Percentiles rank a stretch among this genome's conserved stretches.
These are phyloP conservation scores for Nylanderia fulva DNA, from an alignment of 1,140 invertebrate species.

Conservation along the genomic window DNA sequence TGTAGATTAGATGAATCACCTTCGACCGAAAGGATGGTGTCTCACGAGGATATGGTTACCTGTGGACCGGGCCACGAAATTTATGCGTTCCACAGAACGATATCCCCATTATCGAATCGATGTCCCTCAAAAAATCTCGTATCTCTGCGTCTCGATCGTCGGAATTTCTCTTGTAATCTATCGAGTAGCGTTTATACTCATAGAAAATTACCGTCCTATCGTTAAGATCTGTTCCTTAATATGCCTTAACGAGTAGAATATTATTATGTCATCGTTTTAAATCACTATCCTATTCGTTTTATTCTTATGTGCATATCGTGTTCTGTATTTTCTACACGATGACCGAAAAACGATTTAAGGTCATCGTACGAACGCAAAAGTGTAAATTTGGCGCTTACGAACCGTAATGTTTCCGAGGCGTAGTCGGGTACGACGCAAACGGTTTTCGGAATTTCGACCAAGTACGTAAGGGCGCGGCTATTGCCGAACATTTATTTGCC, in stretches of 20 bases:
- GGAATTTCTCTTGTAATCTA: slow-evolving; percentile 10
- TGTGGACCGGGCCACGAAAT: slow-evolving; percentile 50
- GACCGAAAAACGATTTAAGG: slow-evolving; percentile 41
- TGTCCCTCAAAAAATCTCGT: slow-evolving; percentile 34
- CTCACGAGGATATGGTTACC: slow-evolving; percentile 76
- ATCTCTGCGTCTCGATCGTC: slow-evolving; percentile 19
- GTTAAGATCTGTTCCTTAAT: neutral
- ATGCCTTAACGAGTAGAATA: neutral
- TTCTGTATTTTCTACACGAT: neutral
- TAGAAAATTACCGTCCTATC: neutral
- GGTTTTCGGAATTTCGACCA: slow-evolving; percentile 56
- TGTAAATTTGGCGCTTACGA: slow-evolving; percentile 45
- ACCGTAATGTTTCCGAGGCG: slow-evolving; percentile 41
- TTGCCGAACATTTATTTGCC: slow-evolving; percentile 69
- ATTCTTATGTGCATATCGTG: neutral
- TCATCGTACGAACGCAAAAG: slow-evolving; percentile 27
- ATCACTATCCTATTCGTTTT: neutral
- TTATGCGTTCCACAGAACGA: slow-evolving; percentile 61
- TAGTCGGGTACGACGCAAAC: slow-evolving; percentile 47
- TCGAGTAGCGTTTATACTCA: neutral
- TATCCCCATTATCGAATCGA: slow-evolving; percentile 64
- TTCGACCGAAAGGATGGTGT: slow-evolving; percentile 64
- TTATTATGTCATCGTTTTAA: slow-evolving; percentile 4
- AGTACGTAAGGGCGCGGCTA: slow-evolving; percentile 61
- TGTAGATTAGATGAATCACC: slow-evolving; percentile 74